Evolutionary conservation across 1,140 invertebrate genomes (phyloP), one percentile per base, ranked within the genome.

Genomic region (Diuraphis noxia): DNA sequence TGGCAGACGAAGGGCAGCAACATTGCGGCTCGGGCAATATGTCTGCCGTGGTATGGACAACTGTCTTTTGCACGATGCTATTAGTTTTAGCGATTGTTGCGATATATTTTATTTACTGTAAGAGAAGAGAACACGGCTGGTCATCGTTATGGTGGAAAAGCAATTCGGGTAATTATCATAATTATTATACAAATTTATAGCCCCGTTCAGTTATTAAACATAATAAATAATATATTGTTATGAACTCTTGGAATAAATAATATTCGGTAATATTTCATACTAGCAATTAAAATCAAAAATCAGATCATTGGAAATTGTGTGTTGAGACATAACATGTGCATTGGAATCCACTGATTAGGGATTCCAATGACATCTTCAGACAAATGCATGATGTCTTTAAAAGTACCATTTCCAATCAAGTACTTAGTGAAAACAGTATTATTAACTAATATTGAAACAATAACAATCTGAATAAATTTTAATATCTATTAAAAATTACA

Each of bases 101-200:
- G 25, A 88, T 88, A n/a, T 88, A 88, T 88, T 88, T 88, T n/a
- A 1, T 88, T 63, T 88, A 88, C 30, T 88, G 49, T 34, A 88
- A 63, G 7, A 88, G 36, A 40, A 88, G 30, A 88, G 49, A 88
- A 63, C 49, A 88, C 5, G 36, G 40, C 13, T 88, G 86, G 86
- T 88, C 86, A 30, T 88, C 49, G 25, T 88, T 88, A 40, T 88
- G 86, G 86, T 88, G 86, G 86, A 88, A 63, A 88, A 88, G n/a
- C 52, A 63, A 63, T 34, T 40, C 86, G 63, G 52, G 86, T 88
- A 38, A 85, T 43, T 43, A 21, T 23, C 40, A 40, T 21, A 19
- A 84, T 30, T 43, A 41, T 6, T 30, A 84, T 84, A 84, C 17
- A 43, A 34, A 8, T 34, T 43, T 43, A 43, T 84, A 40, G 23